A percentile compares a stretch with the other conserved stretches of the same genome.
Conservation (phyloP, 2,113 vertebrate species). For the Marmota flaviventris region DNA sequence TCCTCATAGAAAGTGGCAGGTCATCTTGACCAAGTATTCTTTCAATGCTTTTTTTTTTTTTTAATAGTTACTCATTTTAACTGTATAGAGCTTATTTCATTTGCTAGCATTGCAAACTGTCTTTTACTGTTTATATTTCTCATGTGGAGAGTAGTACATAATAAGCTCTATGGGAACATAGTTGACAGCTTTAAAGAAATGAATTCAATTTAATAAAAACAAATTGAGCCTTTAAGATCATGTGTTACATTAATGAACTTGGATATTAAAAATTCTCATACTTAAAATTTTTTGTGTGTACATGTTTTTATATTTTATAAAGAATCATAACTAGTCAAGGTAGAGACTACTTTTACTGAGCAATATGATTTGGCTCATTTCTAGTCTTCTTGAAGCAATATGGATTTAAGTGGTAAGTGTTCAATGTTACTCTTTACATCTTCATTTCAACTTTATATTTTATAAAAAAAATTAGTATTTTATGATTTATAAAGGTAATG, state of each 20-base stretch:
- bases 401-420: background rate
- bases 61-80: background rate
- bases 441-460: background rate
- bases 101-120: background rate
- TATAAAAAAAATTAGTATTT: constrained; percentile 16
- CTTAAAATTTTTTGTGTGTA: background rate
- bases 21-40: background rate
- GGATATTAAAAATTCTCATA: background rate
- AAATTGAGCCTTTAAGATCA: background rate
- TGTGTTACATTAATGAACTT: background rate
- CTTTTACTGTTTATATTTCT: background rate
- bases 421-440: background rate
- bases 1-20: background rate
- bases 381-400: background rate
- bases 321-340: background rate
- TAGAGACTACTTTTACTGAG: background rate
- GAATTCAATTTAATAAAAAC: constrained; percentile 32
- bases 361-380: background rate
- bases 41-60: background rate
- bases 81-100: background rate
- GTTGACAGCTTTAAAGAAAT: background rate
- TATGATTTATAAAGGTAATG: background rate
- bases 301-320: background rate
- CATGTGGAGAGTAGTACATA: background rate
- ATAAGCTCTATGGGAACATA: background rate